A percentile compares a stretch with the other conserved stretches of the same genome.
These are phyloP conservation scores for Helicoverpa assulta DNA, from an alignment of 2,888 invertebrate species.

Conservation along the genomic window DNA sequence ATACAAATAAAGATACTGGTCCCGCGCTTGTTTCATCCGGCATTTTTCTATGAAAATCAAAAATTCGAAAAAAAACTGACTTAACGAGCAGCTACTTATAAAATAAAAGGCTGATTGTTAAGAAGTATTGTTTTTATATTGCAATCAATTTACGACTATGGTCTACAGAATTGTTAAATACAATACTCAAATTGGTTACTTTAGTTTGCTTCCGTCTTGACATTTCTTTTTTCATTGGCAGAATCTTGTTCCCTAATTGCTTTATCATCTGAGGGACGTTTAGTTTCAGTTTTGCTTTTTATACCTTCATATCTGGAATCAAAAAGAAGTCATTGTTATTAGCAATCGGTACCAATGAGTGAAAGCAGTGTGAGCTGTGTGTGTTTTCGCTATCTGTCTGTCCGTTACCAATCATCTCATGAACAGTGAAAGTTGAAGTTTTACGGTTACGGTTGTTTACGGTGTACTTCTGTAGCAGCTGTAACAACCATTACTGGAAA, in stretches of 20 bases:
- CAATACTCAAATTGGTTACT: background rate
- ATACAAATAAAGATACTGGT: too few relatives aligned
- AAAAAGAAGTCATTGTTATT: background rate
- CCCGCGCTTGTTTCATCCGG: too few relatives aligned
- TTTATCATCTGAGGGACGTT: constrained; percentile 77
- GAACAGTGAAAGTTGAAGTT: too few relatives aligned
- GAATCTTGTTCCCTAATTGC: constrained; percentile 73
- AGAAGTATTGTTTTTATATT: background rate
- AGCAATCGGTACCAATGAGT: too few relatives aligned
- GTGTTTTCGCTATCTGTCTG: too few relatives aligned
- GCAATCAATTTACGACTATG: constrained; percentile 7
- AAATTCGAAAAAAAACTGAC: too few relatives aligned
- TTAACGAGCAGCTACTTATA: background rate
- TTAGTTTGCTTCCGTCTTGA: constrained; percentile 22
- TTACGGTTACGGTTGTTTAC: too few relatives aligned
- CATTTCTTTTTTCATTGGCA: constrained; percentile 43
- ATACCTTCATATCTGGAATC: constrained; percentile 80
- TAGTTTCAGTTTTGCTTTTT: constrained; percentile 74
- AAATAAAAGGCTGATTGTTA: constrained; percentile 2
- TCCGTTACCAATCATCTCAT: too few relatives aligned
- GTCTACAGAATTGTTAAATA: background rate
- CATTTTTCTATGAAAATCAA: too few relatives aligned
- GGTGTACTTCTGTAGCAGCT: too few relatives aligned
- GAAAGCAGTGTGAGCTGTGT: too few relatives aligned
- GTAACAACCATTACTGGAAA: too few relatives aligned